A percentile compares a stretch with the other conserved stretches of the same genome.
Conservation (phyloP, 2,888 invertebrate genomes). For the Glaucopsyche alexis region DNA sequence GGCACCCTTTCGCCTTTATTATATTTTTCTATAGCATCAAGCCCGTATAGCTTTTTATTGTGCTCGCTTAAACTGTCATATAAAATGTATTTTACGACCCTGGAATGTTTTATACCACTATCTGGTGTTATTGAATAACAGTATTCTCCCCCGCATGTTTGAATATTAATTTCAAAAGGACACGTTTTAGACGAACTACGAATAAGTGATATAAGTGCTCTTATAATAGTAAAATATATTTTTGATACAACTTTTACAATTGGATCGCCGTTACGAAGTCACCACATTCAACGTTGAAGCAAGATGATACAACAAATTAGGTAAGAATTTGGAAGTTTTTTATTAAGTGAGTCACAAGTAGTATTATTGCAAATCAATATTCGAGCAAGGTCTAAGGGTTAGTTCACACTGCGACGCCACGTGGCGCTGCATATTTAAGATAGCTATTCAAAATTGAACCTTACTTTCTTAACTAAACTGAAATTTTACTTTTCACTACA, state of each 20-base stretch:
- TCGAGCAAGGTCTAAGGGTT: not conserved
- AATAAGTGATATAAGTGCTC: constrained; percentile 27
- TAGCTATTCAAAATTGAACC: too few species aligned
- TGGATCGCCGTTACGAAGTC: constrained; percentile 39
- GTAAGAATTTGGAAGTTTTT: constrained; percentile 51
- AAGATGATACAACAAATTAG: constrained; percentile 71
- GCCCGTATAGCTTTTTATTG: constrained; percentile 38
- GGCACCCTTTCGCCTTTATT: constrained; percentile 31
- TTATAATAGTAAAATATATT: constrained; percentile 28
- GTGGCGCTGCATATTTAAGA: too few species aligned
- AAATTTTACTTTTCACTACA: too few species aligned
- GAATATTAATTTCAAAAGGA: constrained; percentile 38
- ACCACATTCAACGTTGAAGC: constrained; percentile 53
- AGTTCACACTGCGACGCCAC: too few species aligned
- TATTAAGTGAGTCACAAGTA: not conserved
- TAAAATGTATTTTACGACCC: constrained; percentile 37
- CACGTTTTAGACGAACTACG: constrained; percentile 35
- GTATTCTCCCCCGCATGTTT: not conserved
- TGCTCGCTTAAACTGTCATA: constrained; percentile 31
- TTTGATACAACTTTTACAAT: constrained; percentile 37
- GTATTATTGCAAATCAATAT: not conserved
- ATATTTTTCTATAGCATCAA: constrained; percentile 48
- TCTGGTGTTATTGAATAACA: constrained; percentile 35
- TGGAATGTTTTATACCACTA: constrained; percentile 35
- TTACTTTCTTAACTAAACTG: too few species aligned